phyloP scores from a whole-genome alignment of 1,140 invertebrate species.

The Drosophila pandora region DNA sequence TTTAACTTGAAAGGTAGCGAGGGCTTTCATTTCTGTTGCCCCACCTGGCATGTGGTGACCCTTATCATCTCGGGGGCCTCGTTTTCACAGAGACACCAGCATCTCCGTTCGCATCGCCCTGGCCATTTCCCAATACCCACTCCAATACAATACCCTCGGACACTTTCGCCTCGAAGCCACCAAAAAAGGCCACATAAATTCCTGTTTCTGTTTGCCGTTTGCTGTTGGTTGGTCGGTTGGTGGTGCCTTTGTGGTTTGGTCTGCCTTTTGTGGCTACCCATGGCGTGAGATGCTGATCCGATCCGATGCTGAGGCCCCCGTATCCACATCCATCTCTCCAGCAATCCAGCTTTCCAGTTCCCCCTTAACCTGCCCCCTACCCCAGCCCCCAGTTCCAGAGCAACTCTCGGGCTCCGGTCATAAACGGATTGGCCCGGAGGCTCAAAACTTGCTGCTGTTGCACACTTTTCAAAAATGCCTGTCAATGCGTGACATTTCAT shows the following conservation, averaged over 20 bases:
- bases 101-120: slow-evolving; percentile 33
- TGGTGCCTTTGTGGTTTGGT: slow-evolving; percentile 39
- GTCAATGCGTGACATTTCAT: slow-evolving; percentile 82
- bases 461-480: slow-evolving; percentile 81
- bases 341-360: slow-evolving; percentile 16
- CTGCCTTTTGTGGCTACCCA: slow-evolving; percentile 49
- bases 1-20: slow-evolving; percentile 13
- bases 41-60: slow-evolving; percentile 50
- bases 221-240: neutral
- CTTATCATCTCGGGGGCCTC: slow-evolving; percentile 45
- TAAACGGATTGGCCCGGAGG: slow-evolving; percentile 70
- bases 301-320: slow-evolving; percentile 19
- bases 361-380: neutral
- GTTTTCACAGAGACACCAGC: slow-evolving; percentile 13
- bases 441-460: slow-evolving; percentile 72
- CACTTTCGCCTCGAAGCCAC: slow-evolving; percentile 71
- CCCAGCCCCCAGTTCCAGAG: neutral
- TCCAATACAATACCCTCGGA: slow-evolving; percentile 55
- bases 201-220: slow-evolving; percentile 53
- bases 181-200: slow-evolving; percentile 64
- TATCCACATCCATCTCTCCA: slow-evolving; percentile 47
- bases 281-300: slow-evolving; percentile 51
- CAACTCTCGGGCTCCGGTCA: slow-evolving; percentile 43
- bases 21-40: slow-evolving; percentile 16
- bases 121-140: slow-evolving; percentile 37